These are phyloP conservation scores for Monochamus alternatus DNA, from an alignment of 2,888 invertebrate species.

Conservation along the genomic window DNA sequence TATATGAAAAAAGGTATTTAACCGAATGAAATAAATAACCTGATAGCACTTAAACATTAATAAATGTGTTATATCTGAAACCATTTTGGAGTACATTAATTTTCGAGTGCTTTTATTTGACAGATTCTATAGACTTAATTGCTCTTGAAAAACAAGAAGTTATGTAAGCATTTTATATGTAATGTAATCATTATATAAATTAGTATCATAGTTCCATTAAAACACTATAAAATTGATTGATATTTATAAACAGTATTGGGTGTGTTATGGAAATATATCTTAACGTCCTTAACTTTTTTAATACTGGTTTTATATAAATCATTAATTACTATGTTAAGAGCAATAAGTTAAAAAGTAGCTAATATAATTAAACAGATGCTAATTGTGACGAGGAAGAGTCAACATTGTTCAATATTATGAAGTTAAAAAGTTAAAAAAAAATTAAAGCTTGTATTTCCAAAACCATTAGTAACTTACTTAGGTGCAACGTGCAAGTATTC, in stretches of 20 bases:
- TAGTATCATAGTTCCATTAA: constrained; percentile 5
- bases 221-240: constrained; percentile 11
- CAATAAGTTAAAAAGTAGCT: background rate
- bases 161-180: background rate
- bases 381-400: background rate
- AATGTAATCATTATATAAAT: constrained; percentile 4
- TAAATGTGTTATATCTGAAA: no score
- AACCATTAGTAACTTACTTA: no score
- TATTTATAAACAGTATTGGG: constrained; percentile 5
- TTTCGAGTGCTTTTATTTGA: no score
- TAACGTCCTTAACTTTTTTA: background rate
- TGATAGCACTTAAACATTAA: no score
- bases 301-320: background rate
- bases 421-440: no score
- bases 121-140: background rate
- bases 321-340: background rate
- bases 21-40: no score
- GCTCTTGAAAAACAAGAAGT: background rate
- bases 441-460: no score
- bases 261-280: constrained; percentile 15
- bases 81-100: no score
- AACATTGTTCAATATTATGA: no score
- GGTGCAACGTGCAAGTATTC: no score
- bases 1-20: no score
- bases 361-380: background rate